Conservation (phyloP, 2,888 invertebrate genomes). For the Ceratothoa steindachneri region DNA sequence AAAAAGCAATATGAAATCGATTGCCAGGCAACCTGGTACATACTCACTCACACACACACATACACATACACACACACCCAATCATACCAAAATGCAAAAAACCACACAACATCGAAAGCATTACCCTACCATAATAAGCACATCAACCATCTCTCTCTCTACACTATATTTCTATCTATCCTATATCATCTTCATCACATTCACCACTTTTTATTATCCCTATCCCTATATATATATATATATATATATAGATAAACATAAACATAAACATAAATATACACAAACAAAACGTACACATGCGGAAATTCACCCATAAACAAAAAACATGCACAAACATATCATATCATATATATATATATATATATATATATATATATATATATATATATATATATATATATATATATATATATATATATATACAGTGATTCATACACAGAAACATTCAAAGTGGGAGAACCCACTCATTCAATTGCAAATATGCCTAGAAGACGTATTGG, state of each 20-base stretch:
- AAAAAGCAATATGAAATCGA: background rate
- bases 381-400: background rate
- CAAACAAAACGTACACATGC: background rate
- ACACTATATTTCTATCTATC: no score
- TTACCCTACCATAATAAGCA: no score
- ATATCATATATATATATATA: no score
- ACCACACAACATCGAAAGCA: background rate
- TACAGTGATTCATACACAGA: background rate
- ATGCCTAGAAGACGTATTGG: no score
- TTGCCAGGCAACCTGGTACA: background rate
- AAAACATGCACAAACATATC: no score
- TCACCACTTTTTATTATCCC: no score
- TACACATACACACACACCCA: constrained; percentile 6
- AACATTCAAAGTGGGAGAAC: no score
- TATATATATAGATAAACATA: background rate
- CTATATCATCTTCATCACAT: no score
- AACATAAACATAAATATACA: constrained; percentile 1
- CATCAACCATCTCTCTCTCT: no score
- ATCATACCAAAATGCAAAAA: no score
- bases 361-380: constrained; percentile 5
- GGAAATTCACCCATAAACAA: background rate
- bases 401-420: constrained; percentile 11
- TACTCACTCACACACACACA: background rate
- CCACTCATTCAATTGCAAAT: no score
- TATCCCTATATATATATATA: background rate